Percentiles rank a stretch among this genome's conserved stretches.
Evolutionary conservation across 2,113 vertebrate species (phyloP).

Genomic region (Trichechus manatus): DNA sequence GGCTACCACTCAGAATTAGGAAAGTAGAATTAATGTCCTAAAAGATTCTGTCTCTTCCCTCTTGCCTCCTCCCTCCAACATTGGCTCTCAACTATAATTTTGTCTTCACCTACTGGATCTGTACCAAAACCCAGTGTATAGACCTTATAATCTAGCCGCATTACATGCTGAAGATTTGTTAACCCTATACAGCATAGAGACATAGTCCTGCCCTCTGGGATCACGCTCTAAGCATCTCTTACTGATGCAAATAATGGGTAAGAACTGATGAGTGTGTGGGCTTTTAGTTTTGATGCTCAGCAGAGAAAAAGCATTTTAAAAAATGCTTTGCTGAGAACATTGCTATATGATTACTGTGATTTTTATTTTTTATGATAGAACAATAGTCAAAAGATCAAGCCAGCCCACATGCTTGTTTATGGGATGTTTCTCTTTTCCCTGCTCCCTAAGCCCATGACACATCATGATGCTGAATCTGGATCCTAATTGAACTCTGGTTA

Average conservation of each 20-base stretch:
- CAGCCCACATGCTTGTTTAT: conserved; percentile 75
- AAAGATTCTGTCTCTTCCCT: neutral
- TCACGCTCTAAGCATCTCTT: conserved; percentile 65
- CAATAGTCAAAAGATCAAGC: conserved; percentile 78
- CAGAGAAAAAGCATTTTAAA: conserved; percentile 70
- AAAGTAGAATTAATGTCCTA: neutral
- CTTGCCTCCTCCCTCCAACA: neutral
- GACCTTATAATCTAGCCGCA: conserved; percentile 25
- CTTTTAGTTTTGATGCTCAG: conserved; percentile 72
- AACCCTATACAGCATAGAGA: conserved; percentile 5
- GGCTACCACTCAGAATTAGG: neutral
- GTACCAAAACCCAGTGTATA: conserved; percentile 7
- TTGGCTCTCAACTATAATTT: conserved; percentile 63
- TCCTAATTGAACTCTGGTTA: conserved; percentile 37
- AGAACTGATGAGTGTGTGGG: conserved; percentile 72
- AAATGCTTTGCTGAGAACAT: conserved; percentile 74
- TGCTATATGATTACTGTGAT: conserved; percentile 80
- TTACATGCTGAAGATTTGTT: neutral
- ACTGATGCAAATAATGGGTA: conserved; percentile 71
- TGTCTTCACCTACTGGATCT: conserved; percentile 38
- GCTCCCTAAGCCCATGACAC: conserved; percentile 40
- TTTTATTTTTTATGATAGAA: conserved; percentile 78
- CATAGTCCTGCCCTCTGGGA: conserved; percentile 59
- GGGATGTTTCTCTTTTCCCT: conserved; percentile 65
- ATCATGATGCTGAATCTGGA: conserved; percentile 54